Evolutionary conservation across 2,888 invertebrate species (phyloP), one percentile per base, ranked within the genome.

Genomic region (Drosophila mimetica): DNA sequence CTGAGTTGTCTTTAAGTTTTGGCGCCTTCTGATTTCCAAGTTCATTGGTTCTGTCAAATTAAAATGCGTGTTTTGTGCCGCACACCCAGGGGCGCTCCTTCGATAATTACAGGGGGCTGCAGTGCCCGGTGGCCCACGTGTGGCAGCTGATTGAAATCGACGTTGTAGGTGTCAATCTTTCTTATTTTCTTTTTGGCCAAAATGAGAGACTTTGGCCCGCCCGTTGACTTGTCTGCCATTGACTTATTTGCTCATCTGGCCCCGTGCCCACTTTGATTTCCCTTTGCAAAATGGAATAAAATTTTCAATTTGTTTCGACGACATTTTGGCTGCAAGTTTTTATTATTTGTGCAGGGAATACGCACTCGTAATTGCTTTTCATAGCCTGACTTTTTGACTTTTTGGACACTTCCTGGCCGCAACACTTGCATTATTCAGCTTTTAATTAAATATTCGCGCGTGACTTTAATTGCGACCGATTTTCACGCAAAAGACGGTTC

Each of bases 401-500:
- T 57, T 36, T 18, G 57, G 65, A 50, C 66, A 74, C 70, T 86
- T 80, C 87, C 85, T 86, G 70, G 60, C 84, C 57, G 36, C 73
- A 67, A 57, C 71, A 76, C 54, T 75, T 60, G 46, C 61, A 73
- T 66, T 71, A 76, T 88, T 82, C 64, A 65, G 71, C 57, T 64
- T 83, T 83, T 87, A 83, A 83, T 88, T 83, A 86, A 83, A 88
- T 74, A 58, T 34, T 52, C 48, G 59, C 46, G 46, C 59, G 51
- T 59, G 73, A 53, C 52, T 72, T 63, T 71, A 85, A 85, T 87
- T 82, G 79, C 64, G 64, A 71, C 74, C 57, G 64, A 60, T 63
- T 58, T 69, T 54, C 66, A 70, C 34, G 11, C 61, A 67, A 37
- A 44, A 28, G 13, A 53, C 55, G 69, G 88, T 88, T 83, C 83